Base-by-base conservation (phyloP, 2,797 vertebrate genomes). In the Rhincodon typus region DNA sequence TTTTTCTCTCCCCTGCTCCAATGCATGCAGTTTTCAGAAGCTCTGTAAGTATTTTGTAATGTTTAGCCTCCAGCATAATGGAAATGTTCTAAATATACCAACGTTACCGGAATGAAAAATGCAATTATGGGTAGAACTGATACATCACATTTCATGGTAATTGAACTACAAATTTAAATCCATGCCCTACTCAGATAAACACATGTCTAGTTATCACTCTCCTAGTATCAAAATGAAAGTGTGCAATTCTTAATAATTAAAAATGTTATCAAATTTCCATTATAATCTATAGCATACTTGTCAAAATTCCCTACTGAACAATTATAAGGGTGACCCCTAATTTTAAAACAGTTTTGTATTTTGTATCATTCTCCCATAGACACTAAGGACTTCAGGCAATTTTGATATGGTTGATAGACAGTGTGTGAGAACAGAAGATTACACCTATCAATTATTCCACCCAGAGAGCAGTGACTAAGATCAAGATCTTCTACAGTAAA, bases 131-230 rank as follows among this genome's bases (percentile, higher is more conserved):
- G 34, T 66, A 91, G 57, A 91, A n/a, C 88, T 91, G 57, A 62
- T 91, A 34, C 57, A 91, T 66, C 57, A n/a, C 88, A 91, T 38
- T 91, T 91, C 88, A 91, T 67, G 5, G 34, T 91, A 67, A 91
- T 91, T 91, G 88, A 38, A 91, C 57, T 38, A 30, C 66, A 91
- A 66, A 91, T 90, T 62, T 90, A 90, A 90, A 62, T 90, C 53
- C 30, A 90, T 62, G 50, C 10, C 87, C 34, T 90, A 30, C 27
- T 88, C 50, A 62, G 62, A 2, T 67, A 67, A 91, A 91, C n/a
- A 67, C 34, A 66, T 67, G 34, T 38, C 88, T 34, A 91, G 88
- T 46, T 91, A 17, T n/a, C 38, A 38, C 19, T 66, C 57, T 66
- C 19, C 30, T 90, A 0, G 53, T 90, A 53, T 90, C 15, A 15